Percentiles rank a stretch among this genome's conserved stretches.
These are phyloP conservation scores for Axinella damicornis DNA, from an alignment of 37 sponge, comb jelly and placozoan genomes.

Conservation along the genomic window DNA sequence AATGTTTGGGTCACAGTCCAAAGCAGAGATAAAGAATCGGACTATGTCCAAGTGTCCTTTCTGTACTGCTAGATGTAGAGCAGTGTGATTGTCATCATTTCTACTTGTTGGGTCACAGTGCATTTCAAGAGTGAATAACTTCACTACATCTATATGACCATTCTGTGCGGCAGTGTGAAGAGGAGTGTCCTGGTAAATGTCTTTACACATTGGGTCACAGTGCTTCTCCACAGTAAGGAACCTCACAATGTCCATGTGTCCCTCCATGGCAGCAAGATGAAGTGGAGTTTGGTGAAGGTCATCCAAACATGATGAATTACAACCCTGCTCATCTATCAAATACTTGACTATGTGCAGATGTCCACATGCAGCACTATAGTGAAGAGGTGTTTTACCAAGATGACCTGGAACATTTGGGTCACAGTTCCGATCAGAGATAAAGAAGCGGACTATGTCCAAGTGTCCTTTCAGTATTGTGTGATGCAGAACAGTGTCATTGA, in stretches of 20 bases:
- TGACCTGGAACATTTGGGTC: neutral
- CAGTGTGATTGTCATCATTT: no score
- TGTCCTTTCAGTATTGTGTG: constrained; percentile 68
- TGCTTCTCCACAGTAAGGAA: neutral
- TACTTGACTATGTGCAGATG: constrained; percentile 24
- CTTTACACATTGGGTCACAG: no score
- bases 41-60: no score
- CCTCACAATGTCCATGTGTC: constrained; percentile 24
- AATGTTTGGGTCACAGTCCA: neutral
- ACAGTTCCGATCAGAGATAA: no score
- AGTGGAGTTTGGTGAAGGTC: constrained; percentile 30
- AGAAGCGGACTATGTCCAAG: no score
- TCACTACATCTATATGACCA: no score
- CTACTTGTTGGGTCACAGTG: no score
- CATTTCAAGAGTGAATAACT: no score
- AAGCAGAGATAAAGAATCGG: neutral
- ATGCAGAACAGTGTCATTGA: constrained; percentile 71
- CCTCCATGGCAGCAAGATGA: constrained; percentile 54
- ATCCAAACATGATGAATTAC: neutral
- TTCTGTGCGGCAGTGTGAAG: no score
- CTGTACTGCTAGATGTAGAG: no score
- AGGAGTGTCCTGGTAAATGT: no score
- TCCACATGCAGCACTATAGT: constrained; percentile 2
- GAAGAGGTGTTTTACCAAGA: constrained; percentile 27
- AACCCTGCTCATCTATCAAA: constrained; percentile 5